Conservation (phyloP, 37 sponge, comb jelly and placozoan genomes). For the Tethya wilhelma region DNA sequence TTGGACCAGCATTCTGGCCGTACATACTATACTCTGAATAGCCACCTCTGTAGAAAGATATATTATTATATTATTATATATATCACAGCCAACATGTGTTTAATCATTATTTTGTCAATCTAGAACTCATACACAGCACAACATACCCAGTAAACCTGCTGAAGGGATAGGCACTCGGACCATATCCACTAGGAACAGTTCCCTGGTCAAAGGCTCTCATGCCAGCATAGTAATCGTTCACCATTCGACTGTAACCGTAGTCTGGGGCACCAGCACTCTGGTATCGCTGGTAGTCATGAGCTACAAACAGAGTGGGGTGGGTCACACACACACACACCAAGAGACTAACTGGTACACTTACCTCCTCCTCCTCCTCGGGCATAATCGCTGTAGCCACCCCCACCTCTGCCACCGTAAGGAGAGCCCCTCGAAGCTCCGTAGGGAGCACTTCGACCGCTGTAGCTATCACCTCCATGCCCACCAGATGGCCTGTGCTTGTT, state of each 20-base stretch:
- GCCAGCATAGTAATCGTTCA: background rate
- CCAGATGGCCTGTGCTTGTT: background rate
- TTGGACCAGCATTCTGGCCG: background rate
- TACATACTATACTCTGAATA: too few relatives aligned
- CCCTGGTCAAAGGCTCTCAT: background rate
- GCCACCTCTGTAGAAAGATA: too few relatives aligned
- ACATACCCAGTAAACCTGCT: background rate
- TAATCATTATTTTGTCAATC: too few relatives aligned
- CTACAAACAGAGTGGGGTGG: too few relatives aligned
- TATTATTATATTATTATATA: too few relatives aligned
- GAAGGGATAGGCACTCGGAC: background rate
- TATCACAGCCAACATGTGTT: too few relatives aligned
- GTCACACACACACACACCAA: too few relatives aligned
- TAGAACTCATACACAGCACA: too few relatives aligned
- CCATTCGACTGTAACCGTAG: too few relatives aligned
- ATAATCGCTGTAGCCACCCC: background rate
- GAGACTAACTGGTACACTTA: too few relatives aligned
- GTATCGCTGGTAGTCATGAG: background rate
- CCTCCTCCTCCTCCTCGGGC: background rate
- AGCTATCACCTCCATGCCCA: constrained; percentile 9
- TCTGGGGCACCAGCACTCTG: too few relatives aligned
- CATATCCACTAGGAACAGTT: background rate
- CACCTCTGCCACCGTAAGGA: background rate
- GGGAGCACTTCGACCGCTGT: background rate
- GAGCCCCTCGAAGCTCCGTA: background rate